Conservation (phyloP, 2,113 vertebrate species). For the Apeltes quadracus region DNA sequence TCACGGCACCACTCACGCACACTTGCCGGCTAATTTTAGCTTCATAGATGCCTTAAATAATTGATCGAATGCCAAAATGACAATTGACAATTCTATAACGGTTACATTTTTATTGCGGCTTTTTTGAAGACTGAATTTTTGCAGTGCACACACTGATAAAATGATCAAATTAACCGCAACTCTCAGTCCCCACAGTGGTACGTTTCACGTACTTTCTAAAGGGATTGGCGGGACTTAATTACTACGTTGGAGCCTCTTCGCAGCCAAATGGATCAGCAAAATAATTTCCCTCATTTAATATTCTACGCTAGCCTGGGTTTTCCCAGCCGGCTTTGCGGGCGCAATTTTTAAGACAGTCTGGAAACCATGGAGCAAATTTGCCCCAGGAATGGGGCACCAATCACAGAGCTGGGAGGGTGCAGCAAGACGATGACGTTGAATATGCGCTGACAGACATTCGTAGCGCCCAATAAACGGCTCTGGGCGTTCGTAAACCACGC, state of each 20-base stretch:
- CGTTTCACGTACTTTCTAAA: not conserved
- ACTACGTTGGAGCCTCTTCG: not conserved
- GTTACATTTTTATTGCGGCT: not conserved
- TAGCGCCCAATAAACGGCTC: no score
- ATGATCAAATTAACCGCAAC: not conserved
- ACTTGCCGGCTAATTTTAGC: not conserved
- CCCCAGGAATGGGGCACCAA: no score
- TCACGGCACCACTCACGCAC: not conserved
- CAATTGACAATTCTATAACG: not conserved
- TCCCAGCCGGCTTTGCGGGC: no score
- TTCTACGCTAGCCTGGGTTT: no score
- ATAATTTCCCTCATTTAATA: no score
- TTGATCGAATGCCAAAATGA: not conserved
- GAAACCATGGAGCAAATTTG: no score
- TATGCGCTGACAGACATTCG: no score
- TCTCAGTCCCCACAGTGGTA: not conserved
- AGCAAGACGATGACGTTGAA: no score
- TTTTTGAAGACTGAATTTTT: not conserved
- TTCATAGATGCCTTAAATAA: not conserved
- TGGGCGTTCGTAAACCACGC: no score
- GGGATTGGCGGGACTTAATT: not conserved
- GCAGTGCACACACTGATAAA: not conserved
- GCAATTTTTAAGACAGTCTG: no score
- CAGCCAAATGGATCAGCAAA: not conserved
- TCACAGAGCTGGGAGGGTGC: no score